phyloP scores from a whole-genome alignment of 2,888 invertebrate genomes.

The Notodonta dromedarius region DNA sequence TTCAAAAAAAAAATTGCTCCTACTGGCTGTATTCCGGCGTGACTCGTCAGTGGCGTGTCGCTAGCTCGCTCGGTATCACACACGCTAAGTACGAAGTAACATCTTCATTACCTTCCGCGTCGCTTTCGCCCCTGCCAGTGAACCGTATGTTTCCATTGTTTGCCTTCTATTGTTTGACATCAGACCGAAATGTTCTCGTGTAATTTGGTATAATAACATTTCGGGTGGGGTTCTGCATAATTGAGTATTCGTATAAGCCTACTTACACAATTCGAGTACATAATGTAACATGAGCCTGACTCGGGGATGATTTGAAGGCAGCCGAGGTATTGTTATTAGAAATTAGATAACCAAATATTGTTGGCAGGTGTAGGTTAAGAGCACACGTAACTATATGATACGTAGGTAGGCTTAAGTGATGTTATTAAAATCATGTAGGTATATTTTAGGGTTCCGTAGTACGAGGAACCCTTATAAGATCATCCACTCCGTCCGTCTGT shows the following conservation, averaged over 20 bases:
- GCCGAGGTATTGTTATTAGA: constrained; percentile 3
- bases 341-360: constrained; percentile 7
- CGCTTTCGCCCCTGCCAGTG: constrained; percentile 11
- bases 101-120: background rate
- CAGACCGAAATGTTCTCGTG: constrained; percentile 55
- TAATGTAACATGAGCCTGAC: constrained; percentile 26
- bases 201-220: constrained; percentile 68
- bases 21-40: too few species aligned
- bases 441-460: too few species aligned
- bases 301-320: constrained; percentile 22
- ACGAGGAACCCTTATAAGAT: too few species aligned
- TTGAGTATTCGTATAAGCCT: constrained; percentile 47
- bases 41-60: too few species aligned
- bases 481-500: too few species aligned
- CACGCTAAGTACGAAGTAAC: background rate
- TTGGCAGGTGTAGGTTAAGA: background rate
- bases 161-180: constrained; percentile 61
- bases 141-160: constrained; percentile 44
- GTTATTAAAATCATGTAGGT: too few species aligned
- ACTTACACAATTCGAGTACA: constrained; percentile 37
- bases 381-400: too few species aligned
- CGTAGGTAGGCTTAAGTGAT: too few species aligned
- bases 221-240: constrained; percentile 56
- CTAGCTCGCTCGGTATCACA: too few species aligned
- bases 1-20: too few species aligned